phyloP scores from a whole-genome alignment of 2,113 vertebrate genomes.

The Steatornis caripensis region DNA sequence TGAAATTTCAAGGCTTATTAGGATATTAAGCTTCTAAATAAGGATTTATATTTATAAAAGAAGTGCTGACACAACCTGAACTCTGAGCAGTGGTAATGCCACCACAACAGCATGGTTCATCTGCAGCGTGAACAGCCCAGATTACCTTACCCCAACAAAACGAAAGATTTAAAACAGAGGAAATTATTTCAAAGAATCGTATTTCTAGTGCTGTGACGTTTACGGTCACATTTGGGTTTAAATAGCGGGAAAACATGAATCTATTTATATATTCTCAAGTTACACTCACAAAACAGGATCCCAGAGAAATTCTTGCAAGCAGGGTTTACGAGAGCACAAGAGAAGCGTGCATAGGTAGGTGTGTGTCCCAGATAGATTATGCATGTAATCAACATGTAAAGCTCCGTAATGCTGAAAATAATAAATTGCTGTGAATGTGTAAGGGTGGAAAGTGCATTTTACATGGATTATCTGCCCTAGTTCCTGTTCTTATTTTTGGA shows the following conservation, averaged over 20 bases:
- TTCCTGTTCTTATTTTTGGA: slow-evolving; percentile 66
- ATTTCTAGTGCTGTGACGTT: neutral
- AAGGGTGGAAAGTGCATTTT: slow-evolving; percentile 55
- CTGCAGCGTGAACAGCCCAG: neutral
- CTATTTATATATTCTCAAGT: neutral
- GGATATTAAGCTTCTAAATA: slow-evolving; percentile 28
- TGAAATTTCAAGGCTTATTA: slow-evolving; percentile 21
- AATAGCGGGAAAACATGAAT: neutral
- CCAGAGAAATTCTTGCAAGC: neutral
- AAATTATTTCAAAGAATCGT: neutral
- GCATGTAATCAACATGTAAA: neutral
- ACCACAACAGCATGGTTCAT: neutral
- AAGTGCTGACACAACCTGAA: slow-evolving; percentile 7
- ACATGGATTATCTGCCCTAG: slow-evolving; percentile 55
- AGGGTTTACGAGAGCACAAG: neutral
- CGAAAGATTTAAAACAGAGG: neutral
- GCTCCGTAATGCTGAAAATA: neutral
- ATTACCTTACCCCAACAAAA: neutral
- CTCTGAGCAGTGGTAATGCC: neutral
- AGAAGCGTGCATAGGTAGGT: neutral
- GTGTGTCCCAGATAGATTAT: neutral
- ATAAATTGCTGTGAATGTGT: slow-evolving; percentile 7
- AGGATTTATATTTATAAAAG: neutral
- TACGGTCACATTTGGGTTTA: neutral
- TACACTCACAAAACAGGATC: slow-evolving; percentile 1